A percentile compares a stretch with the other conserved stretches of the same genome.
phyloP scores from a whole-genome alignment of 2,888 invertebrate species.

The Lagria hirta region DNA sequence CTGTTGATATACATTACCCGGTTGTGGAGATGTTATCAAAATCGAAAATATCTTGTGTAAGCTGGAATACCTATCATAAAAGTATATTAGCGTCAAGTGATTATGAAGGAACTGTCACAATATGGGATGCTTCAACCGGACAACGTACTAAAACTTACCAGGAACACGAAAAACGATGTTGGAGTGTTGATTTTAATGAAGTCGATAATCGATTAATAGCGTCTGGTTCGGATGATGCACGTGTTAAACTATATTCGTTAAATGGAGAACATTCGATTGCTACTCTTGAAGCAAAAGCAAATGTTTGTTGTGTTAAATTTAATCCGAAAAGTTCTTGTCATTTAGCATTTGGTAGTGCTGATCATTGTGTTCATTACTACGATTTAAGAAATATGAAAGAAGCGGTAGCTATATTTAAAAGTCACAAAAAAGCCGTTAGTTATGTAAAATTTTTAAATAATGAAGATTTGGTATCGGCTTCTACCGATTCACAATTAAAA shows the following conservation, averaged over 20 bases:
- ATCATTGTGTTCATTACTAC: conserved; percentile 95
- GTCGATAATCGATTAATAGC: conserved; percentile 88
- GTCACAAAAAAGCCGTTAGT: conserved; percentile 91
- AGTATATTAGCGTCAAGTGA: conserved; percentile 85
- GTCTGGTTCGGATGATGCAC: conserved; percentile 89
- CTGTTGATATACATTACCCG: conserved; percentile 90
- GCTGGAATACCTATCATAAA: conserved; percentile 92
- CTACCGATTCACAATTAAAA: conserved; percentile 87
- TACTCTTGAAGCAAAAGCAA: conserved; percentile 88
- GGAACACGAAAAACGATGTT: conserved; percentile 93
- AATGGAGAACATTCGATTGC: conserved; percentile 84
- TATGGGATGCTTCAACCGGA: conserved; percentile 87
- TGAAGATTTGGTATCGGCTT: conserved; percentile 86
- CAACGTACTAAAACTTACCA: conserved; percentile 73
- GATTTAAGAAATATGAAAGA: conserved; percentile 83
- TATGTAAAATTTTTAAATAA: conserved; percentile 89
- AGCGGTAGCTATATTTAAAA: conserved; percentile 76
- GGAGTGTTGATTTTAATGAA: conserved; percentile 94
- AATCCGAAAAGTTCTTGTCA: conserved; percentile 83
- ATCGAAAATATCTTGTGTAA: conserved; percentile 92
- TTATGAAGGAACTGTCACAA: conserved; percentile 90
- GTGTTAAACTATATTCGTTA: conserved; percentile 91
- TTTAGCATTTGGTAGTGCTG: conserved; percentile 93
- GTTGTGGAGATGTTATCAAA: conserved; percentile 87
- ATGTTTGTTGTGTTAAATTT: conserved; percentile 94